Percentiles rank a stretch among this genome's conserved stretches.
These are phyloP conservation scores for Pyrgilauda ruficollis DNA, from an alignment of 2,113 vertebrate genomes.

Conservation along the genomic window DNA sequence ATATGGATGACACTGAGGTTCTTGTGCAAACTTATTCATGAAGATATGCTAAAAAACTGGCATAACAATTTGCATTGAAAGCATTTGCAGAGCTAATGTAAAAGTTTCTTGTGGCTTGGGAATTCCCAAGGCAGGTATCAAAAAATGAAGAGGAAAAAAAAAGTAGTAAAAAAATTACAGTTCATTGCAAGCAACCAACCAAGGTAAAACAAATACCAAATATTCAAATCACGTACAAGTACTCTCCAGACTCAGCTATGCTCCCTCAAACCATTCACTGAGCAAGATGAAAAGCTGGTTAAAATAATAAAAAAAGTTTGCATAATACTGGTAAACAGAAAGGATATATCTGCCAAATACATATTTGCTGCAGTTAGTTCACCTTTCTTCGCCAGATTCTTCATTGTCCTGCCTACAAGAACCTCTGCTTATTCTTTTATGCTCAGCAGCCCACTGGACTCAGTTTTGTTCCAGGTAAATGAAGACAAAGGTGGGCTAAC, in stretches of 20 bases:
- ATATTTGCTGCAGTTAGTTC: background rate
- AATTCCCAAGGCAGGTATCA: conserved; percentile 48
- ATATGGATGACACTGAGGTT: background rate
- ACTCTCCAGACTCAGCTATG: background rate
- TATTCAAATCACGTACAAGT: background rate
- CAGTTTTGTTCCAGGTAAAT: background rate
- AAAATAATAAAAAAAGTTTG: background rate
- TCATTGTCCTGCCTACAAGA: background rate
- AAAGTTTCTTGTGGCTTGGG: conserved; percentile 53
- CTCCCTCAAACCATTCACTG: background rate
- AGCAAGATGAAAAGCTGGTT: conserved; percentile 28
- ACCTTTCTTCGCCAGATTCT: background rate
- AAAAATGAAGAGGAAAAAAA: background rate
- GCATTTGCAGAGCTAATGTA: conserved; percentile 21
- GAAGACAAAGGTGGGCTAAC: background rate
- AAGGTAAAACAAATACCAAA: conserved; percentile 19
- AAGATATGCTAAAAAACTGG: conserved; percentile 42
- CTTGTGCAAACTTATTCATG: conserved; percentile 48
- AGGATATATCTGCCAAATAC: background rate
- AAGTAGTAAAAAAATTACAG: background rate
- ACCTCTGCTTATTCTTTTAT: background rate
- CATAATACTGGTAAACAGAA: conserved; percentile 30
- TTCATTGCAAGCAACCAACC: background rate
- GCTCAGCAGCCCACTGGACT: background rate
- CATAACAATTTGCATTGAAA: conserved; percentile 32